These are phyloP conservation scores for Alligator sinensis DNA, from an alignment of 2,113 vertebrate species.

Conservation along the genomic window DNA sequence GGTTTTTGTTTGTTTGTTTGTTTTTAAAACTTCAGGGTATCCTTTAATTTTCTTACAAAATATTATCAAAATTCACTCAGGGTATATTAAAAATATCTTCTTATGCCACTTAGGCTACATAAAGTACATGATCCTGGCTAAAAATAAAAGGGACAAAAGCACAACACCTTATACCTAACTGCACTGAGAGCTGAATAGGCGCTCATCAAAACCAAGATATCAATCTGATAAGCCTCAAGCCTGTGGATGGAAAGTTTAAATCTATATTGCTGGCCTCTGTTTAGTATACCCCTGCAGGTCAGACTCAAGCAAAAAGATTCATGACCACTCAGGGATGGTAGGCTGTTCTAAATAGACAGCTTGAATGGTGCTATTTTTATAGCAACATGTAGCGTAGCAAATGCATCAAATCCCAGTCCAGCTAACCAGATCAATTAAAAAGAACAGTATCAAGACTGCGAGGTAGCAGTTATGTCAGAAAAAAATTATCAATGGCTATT, in stretches of 20 bases:
- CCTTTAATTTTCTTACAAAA: neutral
- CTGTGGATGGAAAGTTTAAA: neutral
- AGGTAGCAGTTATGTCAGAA: slow-evolving; percentile 4
- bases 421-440: neutral
- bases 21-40: neutral
- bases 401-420: neutral
- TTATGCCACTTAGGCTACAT: neutral
- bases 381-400: neutral
- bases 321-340: neutral
- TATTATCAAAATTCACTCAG: neutral
- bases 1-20: too few species aligned
- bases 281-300: neutral
- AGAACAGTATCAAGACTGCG: neutral
- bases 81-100: neutral
- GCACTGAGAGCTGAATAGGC: neutral
- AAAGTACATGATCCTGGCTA: neutral
- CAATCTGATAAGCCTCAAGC: neutral
- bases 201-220: too few species aligned
- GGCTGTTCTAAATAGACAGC: neutral
- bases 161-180: neutral
- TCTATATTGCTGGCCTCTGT: neutral
- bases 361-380: neutral
- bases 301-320: neutral
- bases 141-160: neutral
- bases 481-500: neutral